phyloP scores from a whole-genome alignment of 2,113 vertebrate species.

The Dasyprocta punctata region DNA sequence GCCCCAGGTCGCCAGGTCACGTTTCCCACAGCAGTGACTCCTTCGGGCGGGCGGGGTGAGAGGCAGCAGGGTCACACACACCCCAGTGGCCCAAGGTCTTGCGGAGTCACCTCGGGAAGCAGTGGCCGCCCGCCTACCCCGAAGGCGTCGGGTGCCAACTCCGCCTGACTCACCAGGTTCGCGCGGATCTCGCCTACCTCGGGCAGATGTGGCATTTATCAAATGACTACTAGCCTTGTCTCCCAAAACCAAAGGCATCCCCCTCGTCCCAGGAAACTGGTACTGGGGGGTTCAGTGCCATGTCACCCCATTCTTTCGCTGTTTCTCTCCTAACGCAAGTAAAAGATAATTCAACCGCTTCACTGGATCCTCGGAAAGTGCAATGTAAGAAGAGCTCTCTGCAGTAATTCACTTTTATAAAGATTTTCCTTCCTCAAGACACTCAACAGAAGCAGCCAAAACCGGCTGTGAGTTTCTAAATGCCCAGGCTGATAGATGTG shows the following conservation, averaged over 20 bases:
- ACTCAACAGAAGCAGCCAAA: not conserved
- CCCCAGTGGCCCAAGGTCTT: not conserved
- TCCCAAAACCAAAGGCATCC: not conserved
- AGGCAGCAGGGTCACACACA: not conserved
- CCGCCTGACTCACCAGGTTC: no score
- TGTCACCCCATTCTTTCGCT: not conserved
- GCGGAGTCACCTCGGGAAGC: not conserved
- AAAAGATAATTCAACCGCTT: not conserved
- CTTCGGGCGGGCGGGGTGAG: not conserved
- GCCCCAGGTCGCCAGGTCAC: not conserved
- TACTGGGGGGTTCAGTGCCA: not conserved
- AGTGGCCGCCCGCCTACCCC: no score
- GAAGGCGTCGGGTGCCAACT: not conserved
- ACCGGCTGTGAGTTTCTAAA: not conserved
- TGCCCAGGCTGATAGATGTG: not conserved
- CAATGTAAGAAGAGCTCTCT: not conserved
- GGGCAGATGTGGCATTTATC: not conserved
- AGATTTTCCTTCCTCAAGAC: constrained; percentile 32
- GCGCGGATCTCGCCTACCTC: not conserved
- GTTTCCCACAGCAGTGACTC: no score
- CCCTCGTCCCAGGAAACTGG: not conserved
- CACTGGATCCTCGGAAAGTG: not conserved
- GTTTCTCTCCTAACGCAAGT: not conserved
- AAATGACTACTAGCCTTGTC: not conserved
- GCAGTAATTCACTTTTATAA: not conserved